Conservation (phyloP, 2,113 vertebrate species). For the Sigmodon hispidus region DNA sequence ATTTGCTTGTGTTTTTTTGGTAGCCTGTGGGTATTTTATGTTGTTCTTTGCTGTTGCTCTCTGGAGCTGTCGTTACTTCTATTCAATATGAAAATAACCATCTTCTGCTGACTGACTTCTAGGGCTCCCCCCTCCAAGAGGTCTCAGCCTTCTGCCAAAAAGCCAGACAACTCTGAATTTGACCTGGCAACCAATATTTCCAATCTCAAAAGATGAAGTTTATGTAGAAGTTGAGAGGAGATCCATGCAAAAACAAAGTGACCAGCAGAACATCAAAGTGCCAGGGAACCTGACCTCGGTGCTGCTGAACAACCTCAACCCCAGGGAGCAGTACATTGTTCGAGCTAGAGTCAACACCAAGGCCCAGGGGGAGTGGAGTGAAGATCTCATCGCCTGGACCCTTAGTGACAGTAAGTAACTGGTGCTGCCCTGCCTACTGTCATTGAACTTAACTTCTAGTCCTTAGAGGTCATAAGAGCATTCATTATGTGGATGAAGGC, state of each 20-base stretch:
- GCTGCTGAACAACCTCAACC: conserved; percentile 85
- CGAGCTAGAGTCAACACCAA: conserved; percentile 87
- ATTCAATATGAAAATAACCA: conserved; percentile 62
- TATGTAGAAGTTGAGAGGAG: conserved; percentile 88
- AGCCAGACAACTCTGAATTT: conserved; percentile 88
- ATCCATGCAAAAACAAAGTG: conserved; percentile 76
- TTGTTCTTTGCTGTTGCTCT: not conserved
- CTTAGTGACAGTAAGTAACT: conserved; percentile 90
- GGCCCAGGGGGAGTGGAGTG: conserved; percentile 87
- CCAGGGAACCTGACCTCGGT: conserved; percentile 86
- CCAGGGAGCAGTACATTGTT: conserved; percentile 89
- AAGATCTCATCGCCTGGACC: conserved; percentile 89
- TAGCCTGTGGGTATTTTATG: not conserved
- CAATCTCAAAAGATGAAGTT: conserved; percentile 86
- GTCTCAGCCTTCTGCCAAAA: conserved; percentile 87
- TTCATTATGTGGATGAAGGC: not conserved
- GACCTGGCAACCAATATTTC: conserved; percentile 88
- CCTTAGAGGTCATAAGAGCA: not conserved
- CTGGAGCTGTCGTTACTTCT: not conserved
- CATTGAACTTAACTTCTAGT: not conserved
- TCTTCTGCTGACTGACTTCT: conserved; percentile 80
- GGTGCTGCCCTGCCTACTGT: not conserved
- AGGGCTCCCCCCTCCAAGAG: conserved; percentile 90
- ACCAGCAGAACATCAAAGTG: conserved; percentile 78
- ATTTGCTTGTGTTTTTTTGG: not conserved